Base-by-base conservation (phyloP, 2,797 vertebrate genomes). In the Typhlichthys eigenmanni region DNA sequence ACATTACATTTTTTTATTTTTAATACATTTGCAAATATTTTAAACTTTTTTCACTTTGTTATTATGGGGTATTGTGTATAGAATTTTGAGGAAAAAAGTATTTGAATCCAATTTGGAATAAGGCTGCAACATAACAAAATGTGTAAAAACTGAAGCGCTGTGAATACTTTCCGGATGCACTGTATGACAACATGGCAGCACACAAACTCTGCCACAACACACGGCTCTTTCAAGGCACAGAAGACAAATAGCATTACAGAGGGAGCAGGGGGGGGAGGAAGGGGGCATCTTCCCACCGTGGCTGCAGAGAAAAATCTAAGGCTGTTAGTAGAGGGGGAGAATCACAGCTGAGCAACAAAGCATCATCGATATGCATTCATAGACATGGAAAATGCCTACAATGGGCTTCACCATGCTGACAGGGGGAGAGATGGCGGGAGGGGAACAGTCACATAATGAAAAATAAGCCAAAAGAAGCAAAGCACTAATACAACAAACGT, bases 401-500 rank as follows among this genome's bases (percentile, higher is more conserved):
- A 93, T 83, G 81, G 92, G 94, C 92, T 95, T 93, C 93, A 95
- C 94, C 92, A 90, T 93, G 91, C 91, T 90, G 92, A 95, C 89
- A 84, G 79, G 91, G 93, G 92, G 93, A 94, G 90, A 93, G 93
- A 92, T 91, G 79, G 91, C 90, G 88, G 88, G 89, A 89, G 84
- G 92, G 92, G 91, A 91, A 92, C 85, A 91, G 92, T 94, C 87
- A 92, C 85, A 94, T 90, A 92, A 92, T 91, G 88, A 89, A 83
- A 92, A 92, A 89, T 86, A 71, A 91, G 85, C 91, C 93, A 94
- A 93, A 87, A 91, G 89, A 79, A 92, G 88, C 92, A 93, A 95
- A 93, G 86, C 92, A 97, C 91, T 92, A 85, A 91, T 93, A 97
- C 94, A 92, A 95, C 94, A 95, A 81, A 93, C 93, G 91, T 93